Evolutionary conservation across 2,113 vertebrate genomes (phyloP).

Genomic region (Hirundichthys speculiger): DNA sequence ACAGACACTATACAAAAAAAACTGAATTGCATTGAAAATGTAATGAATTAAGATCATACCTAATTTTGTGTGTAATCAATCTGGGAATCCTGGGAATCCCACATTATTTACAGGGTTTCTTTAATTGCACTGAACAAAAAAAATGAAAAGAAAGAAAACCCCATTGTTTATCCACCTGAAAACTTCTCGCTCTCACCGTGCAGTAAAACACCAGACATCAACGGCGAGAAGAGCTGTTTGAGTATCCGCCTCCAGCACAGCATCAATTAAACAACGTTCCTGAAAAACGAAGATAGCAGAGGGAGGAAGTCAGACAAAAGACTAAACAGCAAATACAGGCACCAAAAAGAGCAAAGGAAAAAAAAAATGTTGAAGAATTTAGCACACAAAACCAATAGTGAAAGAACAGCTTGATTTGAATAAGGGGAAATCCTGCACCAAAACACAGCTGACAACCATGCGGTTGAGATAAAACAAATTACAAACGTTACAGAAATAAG

Average conservation of each 20-base stretch:
- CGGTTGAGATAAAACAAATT: too few species aligned
- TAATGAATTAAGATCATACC: too few species aligned
- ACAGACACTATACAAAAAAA: too few species aligned
- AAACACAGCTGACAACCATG: too few species aligned
- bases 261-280: constrained; percentile 85
- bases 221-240: constrained; percentile 87
- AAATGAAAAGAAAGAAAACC: background rate
- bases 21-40: too few species aligned
- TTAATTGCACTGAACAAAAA: too few species aligned
- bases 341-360: background rate
- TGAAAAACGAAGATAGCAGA: constrained; percentile 53
- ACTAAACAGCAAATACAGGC: fast-evolving
- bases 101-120: too few species aligned
- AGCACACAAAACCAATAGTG: constrained; percentile 14
- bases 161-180: background rate
- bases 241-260: constrained; percentile 85
- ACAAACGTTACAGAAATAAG: too few species aligned
- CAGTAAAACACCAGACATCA: constrained; percentile 94
- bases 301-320: background rate
- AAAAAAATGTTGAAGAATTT: background rate
- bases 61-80: too few species aligned
- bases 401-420: constrained; percentile 10
- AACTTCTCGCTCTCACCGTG: constrained; percentile 80
- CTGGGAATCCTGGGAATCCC: too few species aligned
- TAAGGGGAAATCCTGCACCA: too few species aligned